Conservation (phyloP, 2,797 vertebrate species). For the Falco biarmicus region DNA sequence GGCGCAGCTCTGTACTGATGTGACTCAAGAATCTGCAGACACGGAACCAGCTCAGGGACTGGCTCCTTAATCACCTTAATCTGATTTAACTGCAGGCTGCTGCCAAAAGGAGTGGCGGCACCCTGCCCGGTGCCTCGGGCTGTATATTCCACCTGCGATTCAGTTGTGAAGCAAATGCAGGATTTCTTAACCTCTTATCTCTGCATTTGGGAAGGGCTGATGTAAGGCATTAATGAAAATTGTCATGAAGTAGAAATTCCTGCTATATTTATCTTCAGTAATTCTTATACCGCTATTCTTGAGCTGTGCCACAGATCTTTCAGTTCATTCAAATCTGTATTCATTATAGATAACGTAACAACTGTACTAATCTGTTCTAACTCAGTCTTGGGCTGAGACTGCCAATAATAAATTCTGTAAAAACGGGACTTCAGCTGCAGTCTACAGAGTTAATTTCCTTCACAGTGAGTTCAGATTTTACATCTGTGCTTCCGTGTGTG, state of each 20-base stretch:
- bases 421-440: background rate
- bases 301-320: background rate
- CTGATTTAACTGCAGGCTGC: slow-evolving; percentile 18
- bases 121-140: background rate
- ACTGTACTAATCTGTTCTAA: background rate
- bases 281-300: background rate
- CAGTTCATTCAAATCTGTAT: background rate
- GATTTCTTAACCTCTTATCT: background rate
- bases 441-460: background rate
- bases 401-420: background rate
- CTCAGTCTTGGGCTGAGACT: background rate
- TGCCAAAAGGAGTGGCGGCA: slow-evolving; percentile 23
- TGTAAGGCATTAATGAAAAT: background rate
- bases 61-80: slow-evolving; percentile 48
- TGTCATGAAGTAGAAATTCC: background rate
- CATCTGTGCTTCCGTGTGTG: background rate
- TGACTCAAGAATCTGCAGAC: slow-evolving; percentile 2
- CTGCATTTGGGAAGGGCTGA: background rate
- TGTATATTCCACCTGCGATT: background rate
- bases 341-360: background rate
- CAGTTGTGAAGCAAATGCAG: background rate
- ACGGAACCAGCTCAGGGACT: background rate
- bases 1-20: background rate
- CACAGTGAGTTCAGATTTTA: background rate
- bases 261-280: background rate